A percentile compares a stretch with the other conserved stretches of the same genome.
These are phyloP conservation scores for Manacus vitellinus DNA, from an alignment of 2,113 vertebrate genomes.

Conservation along the genomic window DNA sequence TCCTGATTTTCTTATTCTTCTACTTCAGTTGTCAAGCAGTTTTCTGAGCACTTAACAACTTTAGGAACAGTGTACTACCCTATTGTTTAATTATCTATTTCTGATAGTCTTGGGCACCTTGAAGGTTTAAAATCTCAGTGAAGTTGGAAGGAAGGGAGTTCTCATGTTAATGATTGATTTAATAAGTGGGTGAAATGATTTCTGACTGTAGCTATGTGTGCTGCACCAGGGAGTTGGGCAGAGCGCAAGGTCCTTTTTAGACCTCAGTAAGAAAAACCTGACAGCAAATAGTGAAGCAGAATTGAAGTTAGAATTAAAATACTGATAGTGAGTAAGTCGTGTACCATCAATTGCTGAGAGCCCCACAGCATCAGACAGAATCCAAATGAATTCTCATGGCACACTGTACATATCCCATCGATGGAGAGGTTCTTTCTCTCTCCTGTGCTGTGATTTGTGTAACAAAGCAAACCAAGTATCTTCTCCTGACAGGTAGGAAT, in stretches of 20 bases:
- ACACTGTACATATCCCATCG: not conserved
- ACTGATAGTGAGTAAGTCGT: not conserved
- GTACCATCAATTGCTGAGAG: not conserved
- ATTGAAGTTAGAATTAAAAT: not conserved
- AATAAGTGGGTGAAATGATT: not conserved
- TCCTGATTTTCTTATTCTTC: not conserved
- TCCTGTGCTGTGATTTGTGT: not conserved
- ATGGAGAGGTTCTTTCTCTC: not conserved
- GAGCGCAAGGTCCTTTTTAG: not conserved
- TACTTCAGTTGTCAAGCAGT: not conserved
- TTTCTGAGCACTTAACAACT: not conserved
- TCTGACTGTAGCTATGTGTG: not conserved
- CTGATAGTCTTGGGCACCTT: not conserved
- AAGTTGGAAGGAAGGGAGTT: not conserved
- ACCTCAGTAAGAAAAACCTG: not conserved
- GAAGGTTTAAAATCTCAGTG: not conserved
- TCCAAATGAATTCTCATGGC: not conserved
- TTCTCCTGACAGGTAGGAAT: not conserved
- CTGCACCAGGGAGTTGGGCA: fast-evolving
- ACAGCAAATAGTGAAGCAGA: not conserved
- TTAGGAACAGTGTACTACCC: not conserved
- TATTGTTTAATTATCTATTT: not conserved
- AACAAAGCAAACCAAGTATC: not conserved
- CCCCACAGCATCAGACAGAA: not conserved
- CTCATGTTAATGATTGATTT: not conserved